phyloP scores from a whole-genome alignment of 64 coral and sea anemone species.

The Actinia tenebrosa region DNA sequence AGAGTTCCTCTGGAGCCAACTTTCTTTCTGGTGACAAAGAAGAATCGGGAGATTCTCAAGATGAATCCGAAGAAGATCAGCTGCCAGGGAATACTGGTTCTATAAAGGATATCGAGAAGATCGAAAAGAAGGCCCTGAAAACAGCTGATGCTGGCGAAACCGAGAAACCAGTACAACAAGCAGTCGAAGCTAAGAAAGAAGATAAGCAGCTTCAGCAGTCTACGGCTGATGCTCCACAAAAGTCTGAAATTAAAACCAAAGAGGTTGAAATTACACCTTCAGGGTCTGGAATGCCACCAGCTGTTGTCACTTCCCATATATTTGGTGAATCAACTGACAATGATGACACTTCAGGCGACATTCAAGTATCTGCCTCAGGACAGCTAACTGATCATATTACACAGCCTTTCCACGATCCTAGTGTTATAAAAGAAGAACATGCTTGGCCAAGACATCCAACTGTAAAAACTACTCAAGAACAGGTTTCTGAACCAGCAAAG shows the following conservation, averaged over 20 bases:
- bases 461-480: not conserved
- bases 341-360: slow-evolving; percentile 25
- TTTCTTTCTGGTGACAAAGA: slow-evolving; percentile 50
- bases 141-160: not conserved
- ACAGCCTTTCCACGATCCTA: slow-evolving; percentile 18
- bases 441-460: slow-evolving; percentile 13
- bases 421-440: not conserved
- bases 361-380: slow-evolving; percentile 21
- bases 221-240: not conserved
- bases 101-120: slow-evolving; percentile 34
- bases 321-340: not conserved
- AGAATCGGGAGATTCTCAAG: slow-evolving; percentile 3
- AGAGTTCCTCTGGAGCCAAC: slow-evolving; percentile 35
- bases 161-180: not conserved
- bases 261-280: not conserved
- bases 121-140: slow-evolving; percentile 7
- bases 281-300: slow-evolving; percentile 2
- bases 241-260: not conserved
- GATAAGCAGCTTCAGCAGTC: not conserved
- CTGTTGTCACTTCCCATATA: not conserved
- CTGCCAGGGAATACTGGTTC: slow-evolving; percentile 46
- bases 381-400: not conserved
- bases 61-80: slow-evolving; percentile 21
- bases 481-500: not conserved
- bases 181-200: not conserved